Evolutionary conservation across 2,888 invertebrate genomes (phyloP).

Genomic region (Ornithoptera priamus): DNA sequence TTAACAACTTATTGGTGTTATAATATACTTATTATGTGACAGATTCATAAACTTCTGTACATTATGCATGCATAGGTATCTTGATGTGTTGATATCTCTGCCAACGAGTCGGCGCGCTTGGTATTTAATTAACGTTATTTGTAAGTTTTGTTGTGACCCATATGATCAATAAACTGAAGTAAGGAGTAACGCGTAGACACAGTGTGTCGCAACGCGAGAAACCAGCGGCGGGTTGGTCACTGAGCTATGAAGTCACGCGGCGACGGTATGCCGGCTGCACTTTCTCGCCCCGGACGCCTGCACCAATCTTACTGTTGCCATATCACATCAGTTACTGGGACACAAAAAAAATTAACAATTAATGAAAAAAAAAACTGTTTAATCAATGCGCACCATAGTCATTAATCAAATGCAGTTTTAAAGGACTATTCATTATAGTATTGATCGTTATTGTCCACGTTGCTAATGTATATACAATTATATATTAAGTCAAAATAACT

Average conservation of each 20-base stretch:
- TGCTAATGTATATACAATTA: no score
- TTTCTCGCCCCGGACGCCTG: constrained; percentile 56
- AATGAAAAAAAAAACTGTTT: not conserved
- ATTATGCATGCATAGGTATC: no score
- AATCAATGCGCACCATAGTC: no score
- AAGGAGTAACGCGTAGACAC: constrained; percentile 33
- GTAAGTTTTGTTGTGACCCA: not conserved
- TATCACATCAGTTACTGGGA: constrained; percentile 1
- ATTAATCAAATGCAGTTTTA: no score
- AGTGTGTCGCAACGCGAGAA: constrained; percentile 47
- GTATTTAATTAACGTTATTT: not conserved
- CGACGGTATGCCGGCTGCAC: constrained; percentile 67
- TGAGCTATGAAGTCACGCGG: constrained; percentile 75
- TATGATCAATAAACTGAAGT: not conserved
- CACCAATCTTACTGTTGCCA: constrained; percentile 23
- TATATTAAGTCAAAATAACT: no score
- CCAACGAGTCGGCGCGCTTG: not conserved
- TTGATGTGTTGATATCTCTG: no score
- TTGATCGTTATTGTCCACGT: no score
- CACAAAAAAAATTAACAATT: not conserved
- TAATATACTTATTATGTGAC: no score
- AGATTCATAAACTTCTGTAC: no score
- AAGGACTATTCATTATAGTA: no score
- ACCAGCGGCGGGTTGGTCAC: constrained; percentile 63
- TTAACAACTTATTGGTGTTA: no score